phyloP scores from a whole-genome alignment of 1,140 invertebrate genomes.

The Pomacea maculata region DNA sequence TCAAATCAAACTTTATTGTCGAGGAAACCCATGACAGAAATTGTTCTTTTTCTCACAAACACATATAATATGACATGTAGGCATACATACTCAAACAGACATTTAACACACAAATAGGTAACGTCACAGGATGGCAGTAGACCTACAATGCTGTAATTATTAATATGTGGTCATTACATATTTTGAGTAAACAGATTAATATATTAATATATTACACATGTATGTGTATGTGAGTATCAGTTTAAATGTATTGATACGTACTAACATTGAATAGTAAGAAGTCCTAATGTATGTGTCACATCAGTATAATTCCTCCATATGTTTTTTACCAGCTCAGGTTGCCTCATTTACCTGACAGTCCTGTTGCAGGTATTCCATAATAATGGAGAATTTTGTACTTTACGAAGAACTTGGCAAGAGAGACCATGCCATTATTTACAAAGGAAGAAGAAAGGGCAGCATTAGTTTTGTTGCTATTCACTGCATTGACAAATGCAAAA shows the following conservation, averaged over 20 bases:
- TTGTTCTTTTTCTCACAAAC: too few species aligned
- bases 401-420: constrained; percentile 65
- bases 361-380: background rate
- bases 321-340: background rate
- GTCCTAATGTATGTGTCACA: background rate
- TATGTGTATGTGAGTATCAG: background rate
- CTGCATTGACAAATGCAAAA: constrained; percentile 64
- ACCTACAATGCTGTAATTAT: too few species aligned
- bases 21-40: too few species aligned
- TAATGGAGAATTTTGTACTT: constrained; percentile 66
- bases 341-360: background rate
- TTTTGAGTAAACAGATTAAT: too few species aligned
- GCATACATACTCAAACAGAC: too few species aligned
- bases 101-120: too few species aligned
- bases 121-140: too few species aligned
- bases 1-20: too few species aligned
- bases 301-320: background rate
- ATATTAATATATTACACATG: background rate
- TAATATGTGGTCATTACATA: too few species aligned
- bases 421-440: constrained; percentile 63
- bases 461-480: constrained; percentile 66
- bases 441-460: constrained; percentile 65
- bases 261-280: background rate
- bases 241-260: background rate
- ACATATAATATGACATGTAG: too few species aligned